Conservation (phyloP, 2,888 invertebrate species). For the Catocala sponsa region DNA sequence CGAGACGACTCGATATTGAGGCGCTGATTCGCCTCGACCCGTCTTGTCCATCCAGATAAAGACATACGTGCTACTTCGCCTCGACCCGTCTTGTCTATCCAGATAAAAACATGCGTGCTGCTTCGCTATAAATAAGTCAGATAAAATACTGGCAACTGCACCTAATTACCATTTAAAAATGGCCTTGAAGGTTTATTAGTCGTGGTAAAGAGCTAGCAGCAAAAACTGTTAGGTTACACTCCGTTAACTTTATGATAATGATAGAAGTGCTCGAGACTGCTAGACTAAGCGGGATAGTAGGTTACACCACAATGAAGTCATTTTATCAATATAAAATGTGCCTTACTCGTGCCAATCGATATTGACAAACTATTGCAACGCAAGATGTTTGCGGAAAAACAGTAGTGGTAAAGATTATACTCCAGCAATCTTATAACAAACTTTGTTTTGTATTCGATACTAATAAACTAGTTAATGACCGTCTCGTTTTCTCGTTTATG, state of each 20-base stretch:
- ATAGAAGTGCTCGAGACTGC: neutral
- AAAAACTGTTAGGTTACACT: constrained; percentile 47
- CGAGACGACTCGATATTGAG: constrained; percentile 60
- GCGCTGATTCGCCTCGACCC: constrained; percentile 49
- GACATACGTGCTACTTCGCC: constrained; percentile 60
- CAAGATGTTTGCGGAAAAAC: too few species aligned
- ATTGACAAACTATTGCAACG: too few species aligned
- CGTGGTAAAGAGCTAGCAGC: constrained; percentile 41
- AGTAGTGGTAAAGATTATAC: neutral
- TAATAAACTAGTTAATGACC: constrained; percentile 21
- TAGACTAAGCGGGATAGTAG: neutral
- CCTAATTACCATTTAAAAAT: constrained; percentile 61
- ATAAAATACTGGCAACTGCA: constrained; percentile 55
- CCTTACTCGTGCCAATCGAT: neutral
- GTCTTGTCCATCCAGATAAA: constrained; percentile 59
- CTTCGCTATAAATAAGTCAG: constrained; percentile 63
- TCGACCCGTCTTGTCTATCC: constrained; percentile 48
- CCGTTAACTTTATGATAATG: constrained; percentile 36
- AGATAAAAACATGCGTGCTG: constrained; percentile 67
- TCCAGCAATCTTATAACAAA: neutral
- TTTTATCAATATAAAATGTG: neutral
- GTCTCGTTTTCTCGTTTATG: constrained; percentile 25
- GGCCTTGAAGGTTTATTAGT: constrained; percentile 47
- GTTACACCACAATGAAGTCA: neutral
- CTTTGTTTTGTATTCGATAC: constrained; percentile 14